These are phyloP conservation scores for Neoaliturus tenellus DNA, from an alignment of 2,888 invertebrate genomes.

Conservation along the genomic window DNA sequence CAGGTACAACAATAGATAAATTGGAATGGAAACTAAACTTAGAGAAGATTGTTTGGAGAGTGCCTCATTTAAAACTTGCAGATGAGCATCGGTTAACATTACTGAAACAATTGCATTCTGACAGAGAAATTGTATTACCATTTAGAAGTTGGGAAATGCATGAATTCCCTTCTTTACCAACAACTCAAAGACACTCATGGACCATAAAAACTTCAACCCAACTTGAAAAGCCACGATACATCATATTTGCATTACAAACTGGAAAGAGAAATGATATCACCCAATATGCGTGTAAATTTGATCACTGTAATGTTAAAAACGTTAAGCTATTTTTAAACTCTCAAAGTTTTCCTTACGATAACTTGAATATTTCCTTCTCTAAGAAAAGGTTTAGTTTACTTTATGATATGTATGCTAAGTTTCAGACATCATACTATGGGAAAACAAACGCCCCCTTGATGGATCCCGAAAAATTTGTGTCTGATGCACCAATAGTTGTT, in stretches of 20 bases:
- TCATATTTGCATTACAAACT: conserved; percentile 71
- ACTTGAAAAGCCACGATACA: conserved; percentile 70
- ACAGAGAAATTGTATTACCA: conserved; percentile 59
- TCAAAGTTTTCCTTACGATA: conserved; percentile 69
- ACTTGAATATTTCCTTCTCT: conserved; percentile 68
- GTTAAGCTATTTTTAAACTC: conserved; percentile 70
- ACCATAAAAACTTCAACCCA: conserved; percentile 67
- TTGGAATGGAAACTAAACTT: conserved; percentile 57
- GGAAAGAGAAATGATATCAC: conserved; percentile 67
- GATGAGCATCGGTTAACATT: conserved; percentile 67
- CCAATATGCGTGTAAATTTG: conserved; percentile 63
- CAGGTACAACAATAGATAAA: conserved; percentile 45
- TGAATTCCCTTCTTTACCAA: conserved; percentile 70
- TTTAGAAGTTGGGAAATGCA: conserved; percentile 71
- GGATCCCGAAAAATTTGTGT: conserved; percentile 62
- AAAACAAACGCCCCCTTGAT: conserved; percentile 50
- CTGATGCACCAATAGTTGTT: conserved; percentile 40
- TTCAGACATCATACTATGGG: conserved; percentile 64
- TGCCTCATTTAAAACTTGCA: conserved; percentile 61
- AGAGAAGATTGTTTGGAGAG: conserved; percentile 65
- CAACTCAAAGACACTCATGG: conserved; percentile 69
- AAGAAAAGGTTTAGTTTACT: conserved; percentile 65
- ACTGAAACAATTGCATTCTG: conserved; percentile 58
- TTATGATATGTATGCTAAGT: conserved; percentile 67
- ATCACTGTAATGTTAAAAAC: conserved; percentile 69